Evolutionary conservation across 2,113 vertebrate genomes (phyloP).

Genomic region (Phoenicopterus ruber): DNA sequence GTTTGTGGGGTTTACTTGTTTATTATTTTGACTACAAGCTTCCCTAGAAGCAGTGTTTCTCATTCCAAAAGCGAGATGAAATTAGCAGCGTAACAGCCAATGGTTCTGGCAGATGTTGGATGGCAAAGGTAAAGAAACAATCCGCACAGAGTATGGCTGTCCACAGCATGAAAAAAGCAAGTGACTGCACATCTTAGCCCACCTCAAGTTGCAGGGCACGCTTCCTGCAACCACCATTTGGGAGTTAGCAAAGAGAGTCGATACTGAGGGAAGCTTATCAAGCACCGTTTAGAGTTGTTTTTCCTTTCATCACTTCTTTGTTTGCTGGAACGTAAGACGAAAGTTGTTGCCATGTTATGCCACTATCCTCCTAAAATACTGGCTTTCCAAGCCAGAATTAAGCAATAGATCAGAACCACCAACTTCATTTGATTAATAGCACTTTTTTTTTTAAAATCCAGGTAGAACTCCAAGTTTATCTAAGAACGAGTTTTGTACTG

Average conservation of each 20-base stretch:
- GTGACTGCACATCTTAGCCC: background rate
- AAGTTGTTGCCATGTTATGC: background rate
- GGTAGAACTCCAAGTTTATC: background rate
- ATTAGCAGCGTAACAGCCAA: background rate
- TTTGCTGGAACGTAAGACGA: background rate
- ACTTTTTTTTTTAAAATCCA: background rate
- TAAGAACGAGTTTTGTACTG: background rate
- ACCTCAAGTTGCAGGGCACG: background rate
- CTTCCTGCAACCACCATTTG: background rate
- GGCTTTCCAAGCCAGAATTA: background rate
- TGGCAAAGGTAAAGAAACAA: background rate
- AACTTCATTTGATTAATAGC: background rate
- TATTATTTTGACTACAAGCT: background rate
- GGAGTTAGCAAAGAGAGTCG: background rate
- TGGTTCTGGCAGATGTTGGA: background rate
- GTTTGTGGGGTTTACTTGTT: background rate
- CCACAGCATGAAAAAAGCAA: background rate
- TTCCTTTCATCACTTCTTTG: background rate
- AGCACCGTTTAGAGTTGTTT: background rate
- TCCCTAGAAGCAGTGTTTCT: background rate
- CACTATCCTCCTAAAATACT: background rate
- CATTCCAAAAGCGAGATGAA: background rate
- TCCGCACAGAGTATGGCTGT: background rate
- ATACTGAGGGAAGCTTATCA: background rate
- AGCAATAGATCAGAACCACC: background rate